Percentiles rank a stretch among this genome's conserved stretches.
Conservation (phyloP, 2,888 invertebrate genomes). For the Archaeoteleia sp. region DNA sequence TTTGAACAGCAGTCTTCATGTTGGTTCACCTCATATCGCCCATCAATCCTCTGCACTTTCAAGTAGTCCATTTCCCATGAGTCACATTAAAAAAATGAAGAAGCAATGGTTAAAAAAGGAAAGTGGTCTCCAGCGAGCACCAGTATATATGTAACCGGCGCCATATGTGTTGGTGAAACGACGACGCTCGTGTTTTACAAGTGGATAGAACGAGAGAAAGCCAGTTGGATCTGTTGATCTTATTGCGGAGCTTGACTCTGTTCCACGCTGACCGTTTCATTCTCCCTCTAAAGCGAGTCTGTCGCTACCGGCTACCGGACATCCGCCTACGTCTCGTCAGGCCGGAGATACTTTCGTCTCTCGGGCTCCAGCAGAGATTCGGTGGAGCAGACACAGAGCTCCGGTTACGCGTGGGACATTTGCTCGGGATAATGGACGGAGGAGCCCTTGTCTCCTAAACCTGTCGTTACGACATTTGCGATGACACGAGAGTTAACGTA, state of each 20-base stretch:
- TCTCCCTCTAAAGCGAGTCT: slow-evolving; percentile 18
- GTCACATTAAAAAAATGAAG: too few species aligned
- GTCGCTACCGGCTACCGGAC: slow-evolving; percentile 42
- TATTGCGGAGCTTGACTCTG: slow-evolving; percentile 34
- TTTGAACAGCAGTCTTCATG: too few species aligned
- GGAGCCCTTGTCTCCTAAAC: slow-evolving; percentile 40
- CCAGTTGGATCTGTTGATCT: slow-evolving; percentile 45
- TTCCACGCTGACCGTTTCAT: slow-evolving; percentile 48
- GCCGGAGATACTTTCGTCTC: slow-evolving; percentile 39
- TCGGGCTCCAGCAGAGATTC: slow-evolving; percentile 17
- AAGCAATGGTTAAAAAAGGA: too few species aligned
- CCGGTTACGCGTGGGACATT: slow-evolving; percentile 45
- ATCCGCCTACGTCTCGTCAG: slow-evolving; percentile 49
- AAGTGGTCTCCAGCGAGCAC: too few species aligned
- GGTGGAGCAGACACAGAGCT: slow-evolving; percentile 30
- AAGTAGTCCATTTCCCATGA: too few species aligned
- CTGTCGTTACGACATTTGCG: slow-evolving; percentile 42
- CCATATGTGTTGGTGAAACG: slow-evolving; percentile 36
- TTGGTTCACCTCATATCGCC: too few species aligned
- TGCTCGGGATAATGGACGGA: slow-evolving; percentile 52
- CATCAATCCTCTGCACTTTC: too few species aligned
- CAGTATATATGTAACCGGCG: slow-evolving; percentile 11
- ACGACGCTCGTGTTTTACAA: slow-evolving; percentile 46
- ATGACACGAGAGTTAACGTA: slow-evolving; percentile 42
- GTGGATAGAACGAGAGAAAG: slow-evolving; percentile 29